These are phyloP conservation scores for Vultur gryphus DNA, from an alignment of 2,797 vertebrate genomes.

Conservation along the genomic window DNA sequence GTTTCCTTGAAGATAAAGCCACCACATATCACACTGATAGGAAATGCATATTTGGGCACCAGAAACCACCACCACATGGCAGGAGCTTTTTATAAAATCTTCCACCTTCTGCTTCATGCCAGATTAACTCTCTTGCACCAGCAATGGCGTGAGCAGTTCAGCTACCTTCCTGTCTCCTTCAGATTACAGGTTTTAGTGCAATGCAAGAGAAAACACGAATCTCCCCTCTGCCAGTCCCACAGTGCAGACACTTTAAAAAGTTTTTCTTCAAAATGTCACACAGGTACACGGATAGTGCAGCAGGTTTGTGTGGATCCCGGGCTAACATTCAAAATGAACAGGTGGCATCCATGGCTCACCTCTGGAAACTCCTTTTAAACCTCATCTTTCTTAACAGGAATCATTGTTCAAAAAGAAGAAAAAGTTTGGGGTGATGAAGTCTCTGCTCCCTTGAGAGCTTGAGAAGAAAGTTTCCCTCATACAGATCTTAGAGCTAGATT, in stretches of 20 bases:
- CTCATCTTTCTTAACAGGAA: background rate
- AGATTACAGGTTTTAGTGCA: background rate
- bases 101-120: background rate
- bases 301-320: background rate
- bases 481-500: conserved; percentile 3
- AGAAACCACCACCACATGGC: background rate
- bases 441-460: background rate
- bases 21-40: background rate
- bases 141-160: background rate
- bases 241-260: background rate
- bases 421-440: conserved; percentile 22
- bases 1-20: background rate
- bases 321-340: background rate
- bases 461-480: conserved; percentile 23
- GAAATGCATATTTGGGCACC: background rate
- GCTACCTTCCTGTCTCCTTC: background rate
- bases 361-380: background rate
- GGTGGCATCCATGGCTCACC: background rate
- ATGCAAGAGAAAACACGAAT: background rate
- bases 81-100: conserved; percentile 22
- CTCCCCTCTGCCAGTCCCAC: background rate
- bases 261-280: background rate
- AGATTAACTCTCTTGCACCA: background rate
- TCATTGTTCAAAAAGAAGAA: conserved; percentile 7
- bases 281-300: background rate